Conservation (phyloP, 2,888 invertebrate genomes). For the Cephus nigrinus region DNA sequence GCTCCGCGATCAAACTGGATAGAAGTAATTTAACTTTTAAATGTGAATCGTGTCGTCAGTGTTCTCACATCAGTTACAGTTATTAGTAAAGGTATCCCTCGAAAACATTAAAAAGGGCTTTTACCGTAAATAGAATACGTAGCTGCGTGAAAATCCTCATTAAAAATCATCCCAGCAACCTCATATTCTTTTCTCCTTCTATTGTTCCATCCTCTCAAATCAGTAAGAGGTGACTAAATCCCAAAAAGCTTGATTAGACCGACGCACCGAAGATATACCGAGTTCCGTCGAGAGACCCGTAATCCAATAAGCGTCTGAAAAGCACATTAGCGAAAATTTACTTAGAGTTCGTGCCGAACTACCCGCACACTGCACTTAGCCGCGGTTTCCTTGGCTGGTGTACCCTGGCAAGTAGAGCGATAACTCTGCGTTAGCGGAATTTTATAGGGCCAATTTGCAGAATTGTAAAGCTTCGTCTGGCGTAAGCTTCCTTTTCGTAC, state of each 20-base stretch:
- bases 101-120: background rate
- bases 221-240: background rate
- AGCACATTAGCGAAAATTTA: constrained; percentile 25
- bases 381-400: constrained; percentile 4
- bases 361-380: constrained; percentile 7
- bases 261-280: constrained; percentile 17
- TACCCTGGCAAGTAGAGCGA: constrained; percentile 3
- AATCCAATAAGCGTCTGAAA: constrained; percentile 23
- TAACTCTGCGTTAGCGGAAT: constrained; percentile 22
- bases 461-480: constrained; percentile 16
- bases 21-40: constrained; percentile 25
- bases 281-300: constrained; percentile 1
- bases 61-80: constrained; percentile 21
- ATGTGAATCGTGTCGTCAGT: constrained; percentile 20
- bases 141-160: background rate
- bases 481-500: background rate
- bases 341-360: constrained; percentile 14
- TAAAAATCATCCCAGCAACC: background rate
- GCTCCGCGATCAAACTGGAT: constrained; percentile 24
- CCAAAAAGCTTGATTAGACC: background rate
- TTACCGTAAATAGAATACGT: background rate
- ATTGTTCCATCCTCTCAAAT: background rate
- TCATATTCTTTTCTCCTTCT: background rate
- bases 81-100: constrained; percentile 9
- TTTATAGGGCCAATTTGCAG: constrained; percentile 24